Conservation (phyloP, 2,888 invertebrate species). For the Xestoiulus laeticollis region DNA sequence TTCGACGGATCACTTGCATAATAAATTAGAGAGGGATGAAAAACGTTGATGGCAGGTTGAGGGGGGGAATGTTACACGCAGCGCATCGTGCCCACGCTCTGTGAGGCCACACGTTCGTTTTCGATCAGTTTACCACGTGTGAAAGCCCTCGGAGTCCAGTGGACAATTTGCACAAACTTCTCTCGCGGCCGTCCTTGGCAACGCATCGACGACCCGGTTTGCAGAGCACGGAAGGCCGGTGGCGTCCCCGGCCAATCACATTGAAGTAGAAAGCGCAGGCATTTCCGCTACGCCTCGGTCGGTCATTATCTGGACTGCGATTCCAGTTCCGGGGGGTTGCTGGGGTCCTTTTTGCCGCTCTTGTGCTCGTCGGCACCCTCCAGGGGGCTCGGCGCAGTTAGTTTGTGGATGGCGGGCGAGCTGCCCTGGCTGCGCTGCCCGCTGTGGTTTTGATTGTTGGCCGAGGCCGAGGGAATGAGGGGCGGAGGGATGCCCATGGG, state of each 20-base stretch:
- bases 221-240: not conserved
- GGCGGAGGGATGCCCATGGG: constrained; percentile 54
- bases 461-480: constrained; percentile 55
- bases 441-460: constrained; percentile 54
- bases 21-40: not conserved
- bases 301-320: constrained; percentile 57
- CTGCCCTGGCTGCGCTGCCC: constrained; percentile 55
- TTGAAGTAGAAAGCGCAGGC: not conserved
- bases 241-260: not conserved
- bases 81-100: not conserved
- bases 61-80: constrained; percentile 9
- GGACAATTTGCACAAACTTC: not conserved
- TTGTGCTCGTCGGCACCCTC: constrained; percentile 47
- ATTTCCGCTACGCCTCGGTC: not conserved
- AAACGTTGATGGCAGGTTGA: not conserved
- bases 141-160: not conserved
- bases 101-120: not conserved
- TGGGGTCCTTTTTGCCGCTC: constrained; percentile 45
- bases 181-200: not conserved
- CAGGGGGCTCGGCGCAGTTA: constrained; percentile 50
- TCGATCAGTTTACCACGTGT: not conserved
- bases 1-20: not conserved
- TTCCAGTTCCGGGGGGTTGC: constrained; percentile 55
- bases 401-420: constrained; percentile 56
- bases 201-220: not conserved